A percentile compares a stretch with the other conserved stretches of the same genome.
These are phyloP conservation scores for Lasioglossum baleicum DNA, from an alignment of 1,140 invertebrate genomes.

Conservation along the genomic window DNA sequence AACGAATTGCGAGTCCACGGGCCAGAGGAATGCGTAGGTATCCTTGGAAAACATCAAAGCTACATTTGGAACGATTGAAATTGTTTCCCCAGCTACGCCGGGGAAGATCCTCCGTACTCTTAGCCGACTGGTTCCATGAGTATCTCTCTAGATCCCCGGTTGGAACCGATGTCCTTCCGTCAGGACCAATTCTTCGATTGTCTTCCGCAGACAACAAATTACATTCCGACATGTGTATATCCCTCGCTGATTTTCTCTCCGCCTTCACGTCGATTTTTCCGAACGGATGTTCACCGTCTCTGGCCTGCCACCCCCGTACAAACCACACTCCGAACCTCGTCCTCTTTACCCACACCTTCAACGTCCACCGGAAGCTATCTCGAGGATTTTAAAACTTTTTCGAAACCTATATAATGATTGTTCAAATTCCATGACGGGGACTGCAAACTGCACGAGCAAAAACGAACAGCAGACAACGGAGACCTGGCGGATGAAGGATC, in stretches of 20 bases:
- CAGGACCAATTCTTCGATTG: constrained; percentile 69
- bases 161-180: constrained; percentile 37
- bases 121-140: constrained; percentile 33
- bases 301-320: neutral
- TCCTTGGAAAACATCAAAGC: constrained; percentile 74
- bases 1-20: constrained; percentile 54
- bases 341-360: constrained; percentile 33
- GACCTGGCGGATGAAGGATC: no score
- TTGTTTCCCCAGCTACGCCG: constrained; percentile 68
- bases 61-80: constrained; percentile 72
- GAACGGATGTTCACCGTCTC: constrained; percentile 45
- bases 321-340: no score
- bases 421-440: no score
- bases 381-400: neutral
- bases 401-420: no score
- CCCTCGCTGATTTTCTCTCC: constrained; percentile 17
- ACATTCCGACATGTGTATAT: constrained; percentile 68
- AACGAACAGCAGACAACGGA: no score
- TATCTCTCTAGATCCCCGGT: constrained; percentile 28
- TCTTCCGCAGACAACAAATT: constrained; percentile 74
- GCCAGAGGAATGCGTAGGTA: constrained; percentile 66
- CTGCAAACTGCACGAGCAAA: no score
- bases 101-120: constrained; percentile 29
- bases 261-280: constrained; percentile 32
- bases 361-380: constrained; percentile 5